Conservation (phyloP, 2,113 vertebrate species). For the Xiphias gladius region DNA sequence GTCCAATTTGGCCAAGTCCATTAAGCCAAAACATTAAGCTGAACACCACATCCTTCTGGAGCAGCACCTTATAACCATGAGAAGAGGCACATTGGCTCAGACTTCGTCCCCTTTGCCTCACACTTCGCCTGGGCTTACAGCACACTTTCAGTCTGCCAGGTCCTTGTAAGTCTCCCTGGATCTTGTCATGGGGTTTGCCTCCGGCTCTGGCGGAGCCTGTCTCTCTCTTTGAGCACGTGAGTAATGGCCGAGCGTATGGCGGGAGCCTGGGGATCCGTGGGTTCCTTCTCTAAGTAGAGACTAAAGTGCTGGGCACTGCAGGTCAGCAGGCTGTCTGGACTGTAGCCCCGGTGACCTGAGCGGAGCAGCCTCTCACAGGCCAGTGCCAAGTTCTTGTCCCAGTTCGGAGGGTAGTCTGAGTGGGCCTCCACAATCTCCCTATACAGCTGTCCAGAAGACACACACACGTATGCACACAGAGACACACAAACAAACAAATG, state of each 20-base stretch:
- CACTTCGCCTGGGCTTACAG: neutral
- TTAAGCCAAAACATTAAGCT: neutral
- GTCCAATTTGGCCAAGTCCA: conserved; percentile 1
- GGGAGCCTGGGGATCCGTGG: conserved; percentile 86
- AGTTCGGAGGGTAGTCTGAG: conserved; percentile 91
- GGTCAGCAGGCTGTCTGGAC: conserved; percentile 86
- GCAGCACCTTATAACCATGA: neutral
- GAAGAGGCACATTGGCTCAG: conserved; percentile 17
- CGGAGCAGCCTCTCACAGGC: conserved; percentile 93
- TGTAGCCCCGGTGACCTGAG: conserved; percentile 72
- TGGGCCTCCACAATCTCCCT: conserved; percentile 89
- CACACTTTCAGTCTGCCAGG: neutral
- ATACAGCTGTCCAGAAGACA: conserved; percentile 86
- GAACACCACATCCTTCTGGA: conserved; percentile 3
- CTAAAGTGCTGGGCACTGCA: conserved; percentile 89
- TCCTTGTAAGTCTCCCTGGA: conserved; percentile 14
- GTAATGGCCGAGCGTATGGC: conserved; percentile 88
- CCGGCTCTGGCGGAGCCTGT: conserved; percentile 56
- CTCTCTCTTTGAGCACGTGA: conserved; percentile 88
- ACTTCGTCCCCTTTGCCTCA: neutral
- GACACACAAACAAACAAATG: conserved; percentile 25
- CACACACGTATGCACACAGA: conserved; percentile 24
- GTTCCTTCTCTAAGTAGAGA: conserved; percentile 88
- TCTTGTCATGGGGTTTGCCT: conserved; percentile 49
- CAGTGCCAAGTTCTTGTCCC: conserved; percentile 98